A percentile compares a stretch with the other conserved stretches of the same genome.
Conservation (phyloP, 2,113 vertebrate genomes). For the Craseonycteris thonglongyai region DNA sequence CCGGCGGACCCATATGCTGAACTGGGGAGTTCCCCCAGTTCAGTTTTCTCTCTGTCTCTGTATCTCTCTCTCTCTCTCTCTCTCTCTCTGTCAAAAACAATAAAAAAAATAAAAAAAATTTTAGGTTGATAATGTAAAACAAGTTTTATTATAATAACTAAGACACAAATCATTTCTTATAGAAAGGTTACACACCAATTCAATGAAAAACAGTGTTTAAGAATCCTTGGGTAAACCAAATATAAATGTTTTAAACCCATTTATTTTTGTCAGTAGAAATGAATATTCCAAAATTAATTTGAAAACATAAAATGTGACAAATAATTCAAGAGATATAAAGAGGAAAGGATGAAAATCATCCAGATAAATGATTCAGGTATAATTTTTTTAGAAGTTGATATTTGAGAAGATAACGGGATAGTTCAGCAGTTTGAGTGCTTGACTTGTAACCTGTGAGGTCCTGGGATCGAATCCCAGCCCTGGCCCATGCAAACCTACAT, state of each 20-base stretch:
- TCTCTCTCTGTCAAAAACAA: no score
- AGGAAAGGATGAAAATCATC: background rate
- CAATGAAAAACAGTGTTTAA: background rate
- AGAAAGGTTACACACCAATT: background rate
- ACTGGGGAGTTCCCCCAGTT: no score
- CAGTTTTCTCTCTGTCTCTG: no score
- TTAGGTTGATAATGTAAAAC: background rate
- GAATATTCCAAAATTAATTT: background rate
- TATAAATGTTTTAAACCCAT: background rate
- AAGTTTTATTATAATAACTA: background rate
- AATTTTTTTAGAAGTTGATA: no score
- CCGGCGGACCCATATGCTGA: no score
- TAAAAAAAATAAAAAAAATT: no score
- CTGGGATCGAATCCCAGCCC: no score
- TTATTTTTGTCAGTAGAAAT: background rate
- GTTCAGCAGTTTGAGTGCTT: no score
- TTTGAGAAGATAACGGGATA: no score
- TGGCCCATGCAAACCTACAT: no score
- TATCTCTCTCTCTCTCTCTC: no score
- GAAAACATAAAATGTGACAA: background rate
- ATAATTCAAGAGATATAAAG: background rate
- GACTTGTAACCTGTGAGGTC: no score
- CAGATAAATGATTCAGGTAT: background rate
- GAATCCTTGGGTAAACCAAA: background rate
- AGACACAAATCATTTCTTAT: background rate